Base-by-base conservation (phyloP, 2,888 invertebrate species). In the Augochlorella aurata region DNA sequence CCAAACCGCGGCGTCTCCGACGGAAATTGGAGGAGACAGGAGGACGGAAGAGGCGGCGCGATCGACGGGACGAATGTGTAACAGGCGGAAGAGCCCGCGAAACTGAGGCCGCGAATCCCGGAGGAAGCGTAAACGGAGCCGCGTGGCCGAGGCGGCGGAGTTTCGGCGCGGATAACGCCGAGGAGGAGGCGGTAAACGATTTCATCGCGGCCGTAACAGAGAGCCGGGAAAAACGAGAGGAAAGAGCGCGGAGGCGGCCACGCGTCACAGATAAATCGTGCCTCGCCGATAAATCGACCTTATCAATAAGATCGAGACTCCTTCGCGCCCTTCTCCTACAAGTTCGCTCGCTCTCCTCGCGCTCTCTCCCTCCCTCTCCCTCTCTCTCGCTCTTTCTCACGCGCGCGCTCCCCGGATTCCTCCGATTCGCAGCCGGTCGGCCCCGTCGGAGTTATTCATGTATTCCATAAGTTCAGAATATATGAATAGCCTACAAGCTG, bases 391-490 rank as follows among this genome's bases (percentile, higher is more conserved):
- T 54, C 21, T 76, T 44, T 47, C 54, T 67, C 80, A 54, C 70
- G 47, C 54, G 54, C 21, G 45, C 61, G n/a, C 45, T 12, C 47
- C 29, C 38, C 24, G 65, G 38, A 63, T 54, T 74, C 66, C 66
- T 70, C 50, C 77, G 50, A 45, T 52, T 77, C 70, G 65, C 63
- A 74, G 66, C 49, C 44, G 50, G 38, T 63, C 71, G 83, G 68
- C 58, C 66, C 73, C 76, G 69, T 24, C 67, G 49, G 82, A 89
- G 73, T 86, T 89, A 89, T 88, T 89, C 89, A 88, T 86, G 83
- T 89, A 89, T 89, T 89, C 89, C 88, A 82, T 76, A 89, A 79
- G 75, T 88, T 73, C 71, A 88, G 88, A 89, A 89, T 88, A 87
- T 83, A 85, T 86, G 87, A 88, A 89, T 87, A 85, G 85, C 74